A percentile compares a stretch with the other conserved stretches of the same genome.
These are phyloP conservation scores for Pristiophorus japonicus DNA, from an alignment of 2,113 vertebrate species.

Conservation along the genomic window DNA sequence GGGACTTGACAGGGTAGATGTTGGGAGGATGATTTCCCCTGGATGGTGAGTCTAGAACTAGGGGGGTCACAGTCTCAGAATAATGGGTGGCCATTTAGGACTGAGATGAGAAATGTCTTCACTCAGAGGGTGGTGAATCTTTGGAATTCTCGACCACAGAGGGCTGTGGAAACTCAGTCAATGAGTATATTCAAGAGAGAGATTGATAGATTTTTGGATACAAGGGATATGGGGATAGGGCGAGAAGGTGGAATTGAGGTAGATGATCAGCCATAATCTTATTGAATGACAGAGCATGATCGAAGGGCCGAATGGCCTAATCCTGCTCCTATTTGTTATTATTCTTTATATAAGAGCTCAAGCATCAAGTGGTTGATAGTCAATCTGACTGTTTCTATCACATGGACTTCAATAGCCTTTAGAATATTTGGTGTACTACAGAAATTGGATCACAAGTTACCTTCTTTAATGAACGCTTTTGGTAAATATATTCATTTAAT, in stretches of 20 bases:
- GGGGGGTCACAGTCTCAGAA: background rate
- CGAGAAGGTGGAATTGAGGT: background rate
- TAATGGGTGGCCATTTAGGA: background rate
- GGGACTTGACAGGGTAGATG: background rate
- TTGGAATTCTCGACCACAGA: background rate
- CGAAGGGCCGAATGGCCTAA: background rate
- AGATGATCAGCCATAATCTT: background rate
- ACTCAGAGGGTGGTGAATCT: background rate
- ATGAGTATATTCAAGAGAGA: background rate
- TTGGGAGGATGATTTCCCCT: background rate
- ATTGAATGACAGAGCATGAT: background rate
- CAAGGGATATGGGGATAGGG: background rate
- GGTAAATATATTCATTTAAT: background rate
- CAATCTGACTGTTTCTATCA: background rate
- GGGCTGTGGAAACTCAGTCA: background rate
- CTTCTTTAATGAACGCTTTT: background rate
- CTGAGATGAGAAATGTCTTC: background rate
- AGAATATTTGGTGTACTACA: background rate
- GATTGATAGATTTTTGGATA: background rate
- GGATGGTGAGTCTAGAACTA: background rate
- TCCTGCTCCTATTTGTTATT: background rate
- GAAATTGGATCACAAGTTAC: background rate
- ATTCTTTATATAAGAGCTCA: background rate
- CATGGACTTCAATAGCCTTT: background rate
- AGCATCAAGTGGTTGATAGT: background rate